Conservation (phyloP, 2,797 vertebrate genomes). For the Anomalospiza imberbis region DNA sequence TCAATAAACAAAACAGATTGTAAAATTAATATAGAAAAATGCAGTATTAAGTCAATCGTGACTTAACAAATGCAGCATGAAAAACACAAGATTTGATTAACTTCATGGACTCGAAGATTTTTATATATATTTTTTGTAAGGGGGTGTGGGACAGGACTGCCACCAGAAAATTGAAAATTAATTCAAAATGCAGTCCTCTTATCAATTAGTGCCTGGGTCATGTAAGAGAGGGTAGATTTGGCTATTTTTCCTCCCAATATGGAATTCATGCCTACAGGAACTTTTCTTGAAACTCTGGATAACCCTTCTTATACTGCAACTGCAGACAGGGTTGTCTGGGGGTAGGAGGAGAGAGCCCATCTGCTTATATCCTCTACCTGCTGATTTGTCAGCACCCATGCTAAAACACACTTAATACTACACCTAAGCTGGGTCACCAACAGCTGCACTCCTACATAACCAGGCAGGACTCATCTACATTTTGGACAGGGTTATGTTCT, state of each 20-base stretch:
- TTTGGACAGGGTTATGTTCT: background rate
- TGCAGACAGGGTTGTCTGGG: background rate
- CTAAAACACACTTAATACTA: background rate
- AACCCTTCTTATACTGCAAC: background rate
- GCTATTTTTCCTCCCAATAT: background rate
- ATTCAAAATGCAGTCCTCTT: background rate
- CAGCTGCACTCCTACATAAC: background rate
- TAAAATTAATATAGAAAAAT: background rate
- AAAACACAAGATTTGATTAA: conserved; percentile 5
- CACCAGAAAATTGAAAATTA: background rate
- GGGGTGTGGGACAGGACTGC: background rate
- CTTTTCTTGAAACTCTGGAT: background rate
- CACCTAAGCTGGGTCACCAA: background rate
- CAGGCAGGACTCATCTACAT: background rate
- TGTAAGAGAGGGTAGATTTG: background rate
- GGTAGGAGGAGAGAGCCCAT: background rate
- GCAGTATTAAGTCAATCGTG: background rate
- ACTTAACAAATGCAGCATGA: background rate
- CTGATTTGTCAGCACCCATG: background rate
- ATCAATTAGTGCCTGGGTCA: background rate
- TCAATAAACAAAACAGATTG: background rate
- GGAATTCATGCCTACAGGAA: background rate
- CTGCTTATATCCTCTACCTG: background rate
- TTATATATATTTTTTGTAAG: background rate
- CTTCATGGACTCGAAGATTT: background rate